A percentile compares a stretch with the other conserved stretches of the same genome.
Evolutionary conservation across 2,797 vertebrate species (phyloP).

Genomic region (Centroberyx gerrardi): DNA sequence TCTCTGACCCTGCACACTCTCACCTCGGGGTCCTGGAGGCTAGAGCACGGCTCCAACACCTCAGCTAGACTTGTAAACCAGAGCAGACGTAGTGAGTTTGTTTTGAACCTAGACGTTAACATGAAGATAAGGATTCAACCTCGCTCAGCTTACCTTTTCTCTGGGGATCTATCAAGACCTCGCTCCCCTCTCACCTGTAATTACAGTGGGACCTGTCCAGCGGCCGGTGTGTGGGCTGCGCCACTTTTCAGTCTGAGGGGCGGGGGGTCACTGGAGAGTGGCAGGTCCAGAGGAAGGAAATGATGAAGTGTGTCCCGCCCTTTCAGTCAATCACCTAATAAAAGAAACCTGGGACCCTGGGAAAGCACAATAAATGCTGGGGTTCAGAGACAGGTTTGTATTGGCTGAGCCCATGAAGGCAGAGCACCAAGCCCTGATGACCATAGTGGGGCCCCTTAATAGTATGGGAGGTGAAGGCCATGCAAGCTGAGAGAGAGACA

Average conservation of each 20-base stretch:
- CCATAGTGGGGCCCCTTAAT: constrained; percentile 15
- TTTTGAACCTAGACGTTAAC: constrained; percentile 33
- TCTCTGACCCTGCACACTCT: constrained; percentile 66
- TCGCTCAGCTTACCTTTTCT: constrained; percentile 24
- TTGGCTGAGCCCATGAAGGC: constrained; percentile 1
- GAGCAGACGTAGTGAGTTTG: constrained; percentile 62
- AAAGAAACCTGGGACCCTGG: constrained; percentile 68
- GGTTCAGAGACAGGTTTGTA: constrained; percentile 50
- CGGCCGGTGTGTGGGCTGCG: constrained; percentile 43
- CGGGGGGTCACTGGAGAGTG: constrained; percentile 37
- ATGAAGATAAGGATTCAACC: constrained; percentile 37
- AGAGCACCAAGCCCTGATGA: constrained; percentile 10
- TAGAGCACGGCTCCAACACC: constrained; percentile 53
- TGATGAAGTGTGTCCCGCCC: constrained; percentile 66
- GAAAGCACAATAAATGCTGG: constrained; percentile 67
- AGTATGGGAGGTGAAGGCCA: constrained; percentile 28
- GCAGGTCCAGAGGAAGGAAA: constrained; percentile 64
- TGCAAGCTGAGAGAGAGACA: not conserved
- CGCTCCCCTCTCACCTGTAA: constrained; percentile 64
- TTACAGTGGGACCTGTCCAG: constrained; percentile 47
- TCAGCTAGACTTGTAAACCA: constrained; percentile 52
- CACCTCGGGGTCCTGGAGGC: constrained; percentile 69
- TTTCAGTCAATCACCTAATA: constrained; percentile 70
- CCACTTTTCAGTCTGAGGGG: constrained; percentile 15
- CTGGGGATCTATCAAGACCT: constrained; percentile 40